Base-by-base conservation (phyloP, 2,113 vertebrate genomes). In the Symphodus melops region DNA sequence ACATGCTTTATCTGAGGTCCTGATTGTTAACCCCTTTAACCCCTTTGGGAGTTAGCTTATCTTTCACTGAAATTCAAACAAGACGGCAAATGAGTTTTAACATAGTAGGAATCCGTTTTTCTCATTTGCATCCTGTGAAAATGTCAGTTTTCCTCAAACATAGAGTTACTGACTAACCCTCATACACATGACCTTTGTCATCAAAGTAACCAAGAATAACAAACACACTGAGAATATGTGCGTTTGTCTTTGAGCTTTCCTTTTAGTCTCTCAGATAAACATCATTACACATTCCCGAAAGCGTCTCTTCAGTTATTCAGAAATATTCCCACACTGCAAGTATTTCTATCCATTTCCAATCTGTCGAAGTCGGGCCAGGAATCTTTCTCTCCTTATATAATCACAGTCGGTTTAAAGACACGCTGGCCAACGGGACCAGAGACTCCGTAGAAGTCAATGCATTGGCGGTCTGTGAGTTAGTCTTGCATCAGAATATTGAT, bases 1-100 rank as follows among this genome's bases (percentile, higher is more conserved):
- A 16, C 60, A 25, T 59, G 79, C 69, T 77, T 73, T 64, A 70
- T 67, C 48, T 79, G 48, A 48, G 64, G 63, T 58, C 48, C 60
- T 37, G 36, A 44, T 72, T 58, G 37, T 77, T 76, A 54, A 83
- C 75, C 62, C 37, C 5, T 69, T 73, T 52, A 44, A 17, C 59
- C 3, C 51, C 36, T 11, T 54, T 11, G 41, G 39, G 33, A n/a
- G 44, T 37, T 12, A 68, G 39, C 9, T 66, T 78, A 51, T 73
- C 41, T 82, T 76, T 73, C 67, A 69, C 72, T 52, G 25, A 2
- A 72, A 67, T 49, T 28, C 36, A 60, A 72, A 68, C 33, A 6
- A 52, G 39, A 63, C n/a, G 56, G 28, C 3, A 25, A 55, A 63
- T 28, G 10, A 28, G 20, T 36, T 68, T 74, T 28, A 63, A 71